A percentile compares a stretch with the other conserved stretches of the same genome.
These are phyloP conservation scores for Drosophila pectinifera DNA, from an alignment of 1,140 invertebrate genomes.

Conservation along the genomic window DNA sequence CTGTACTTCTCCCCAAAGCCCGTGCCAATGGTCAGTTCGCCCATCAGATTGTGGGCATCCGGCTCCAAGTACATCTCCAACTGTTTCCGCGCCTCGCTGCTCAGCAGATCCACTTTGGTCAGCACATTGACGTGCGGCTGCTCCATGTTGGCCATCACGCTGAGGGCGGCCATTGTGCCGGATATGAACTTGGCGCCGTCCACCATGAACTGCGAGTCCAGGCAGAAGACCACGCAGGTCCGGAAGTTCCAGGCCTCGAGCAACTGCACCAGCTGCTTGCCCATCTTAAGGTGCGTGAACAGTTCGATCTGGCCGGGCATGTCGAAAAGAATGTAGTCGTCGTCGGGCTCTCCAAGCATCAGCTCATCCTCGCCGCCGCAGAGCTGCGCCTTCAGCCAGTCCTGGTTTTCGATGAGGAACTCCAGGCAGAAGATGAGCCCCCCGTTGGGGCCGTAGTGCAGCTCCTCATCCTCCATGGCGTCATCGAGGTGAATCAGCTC, in stretches of 20 bases:
- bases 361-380: constrained; percentile 86
- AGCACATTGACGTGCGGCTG: constrained; percentile 97
- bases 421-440: constrained; percentile 98
- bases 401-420: constrained; percentile 95
- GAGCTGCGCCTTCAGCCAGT: constrained; percentile 95
- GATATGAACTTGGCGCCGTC: constrained; percentile 98
- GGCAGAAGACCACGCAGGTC: constrained; percentile 95
- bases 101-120: constrained; percentile 97
- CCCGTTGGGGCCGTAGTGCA: constrained; percentile 99
- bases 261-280: constrained; percentile 92
- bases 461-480: constrained; percentile 97
- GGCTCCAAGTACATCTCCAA: constrained; percentile 95
- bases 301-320: constrained; percentile 99
- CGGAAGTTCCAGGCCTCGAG: constrained; percentile 95
- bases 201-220: constrained; percentile 99
- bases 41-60: constrained; percentile 91
- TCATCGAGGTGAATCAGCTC: constrained; percentile 98
- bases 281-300: constrained; percentile 97
- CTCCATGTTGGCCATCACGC: constrained; percentile 98
- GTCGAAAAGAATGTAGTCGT: constrained; percentile 99
- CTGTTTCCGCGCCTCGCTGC: constrained; percentile 91
- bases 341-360: constrained; percentile 86
- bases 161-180: constrained; percentile 96
- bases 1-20: constrained; percentile 91
- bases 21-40: constrained; percentile 86